Base-by-base conservation (phyloP, 2,888 invertebrate species). In the Chouioia cunea region DNA sequence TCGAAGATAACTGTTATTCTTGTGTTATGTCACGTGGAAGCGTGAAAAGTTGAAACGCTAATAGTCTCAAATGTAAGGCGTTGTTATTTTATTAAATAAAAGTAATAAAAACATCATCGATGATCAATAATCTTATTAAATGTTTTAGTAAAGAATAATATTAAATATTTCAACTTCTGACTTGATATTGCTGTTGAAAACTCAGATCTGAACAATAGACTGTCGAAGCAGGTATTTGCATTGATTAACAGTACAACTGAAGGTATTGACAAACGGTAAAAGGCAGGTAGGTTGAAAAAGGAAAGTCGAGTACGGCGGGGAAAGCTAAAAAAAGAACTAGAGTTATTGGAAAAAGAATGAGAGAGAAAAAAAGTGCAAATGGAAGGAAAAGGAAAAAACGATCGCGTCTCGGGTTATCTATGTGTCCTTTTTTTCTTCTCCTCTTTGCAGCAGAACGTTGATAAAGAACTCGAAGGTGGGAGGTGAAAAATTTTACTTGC, bases 171-270 rank as follows among this genome's bases (percentile, higher is more conserved):
- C 6, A 1, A 6, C 12, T 36, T 36, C 36, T 12, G 12, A 10
- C 36, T 36, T 36, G 36, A 4, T 4, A 36, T 36, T 36, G 36
- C 6, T 36, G 36, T 36, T 36, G 6, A 10, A 36, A 36, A 36
- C 36, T 36, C 4, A 12, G 36, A 36, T 36, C 6, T 10, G 36
- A 36, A 36, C 36, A 36, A 36, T 36, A 36, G 36, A 36, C 16
- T 20, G 18, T 50, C 18, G 50, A 20, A 20, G 14, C 23, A 8
- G 44, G 44, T 43, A 56, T 70, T 65, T 65, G 47, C 59, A 70
- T 70, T 54, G 70, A 70, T 70, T 70, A 65, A 54, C 23, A 16
- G 54, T 52, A 23, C 46, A 57, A 36, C 36, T 36, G 36, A 63
- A 43, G 52, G 58, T 56, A 64, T 58, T 10, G 59, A 59, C 27